Evolutionary conservation across 2,797 vertebrate species (phyloP).

Genomic region (Coccyzus lansbergi): DNA sequence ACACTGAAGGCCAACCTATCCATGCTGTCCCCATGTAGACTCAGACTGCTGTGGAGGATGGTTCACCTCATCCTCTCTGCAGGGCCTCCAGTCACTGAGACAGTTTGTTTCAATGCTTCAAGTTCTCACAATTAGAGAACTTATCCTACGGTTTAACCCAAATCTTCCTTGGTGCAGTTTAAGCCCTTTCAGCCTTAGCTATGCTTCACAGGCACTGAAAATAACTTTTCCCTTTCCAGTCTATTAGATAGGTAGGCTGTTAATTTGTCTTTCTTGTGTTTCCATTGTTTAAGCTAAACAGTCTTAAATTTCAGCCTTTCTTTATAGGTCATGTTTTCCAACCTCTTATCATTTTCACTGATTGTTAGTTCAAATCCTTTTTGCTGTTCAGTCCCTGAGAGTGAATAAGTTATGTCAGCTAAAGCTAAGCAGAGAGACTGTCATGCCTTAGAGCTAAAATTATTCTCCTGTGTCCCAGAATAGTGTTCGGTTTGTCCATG

Average conservation of each 20-base stretch:
- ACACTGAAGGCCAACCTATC: not conserved
- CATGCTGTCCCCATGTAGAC: not conserved
- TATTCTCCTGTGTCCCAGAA: not conserved
- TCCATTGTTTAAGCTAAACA: constrained; percentile 18
- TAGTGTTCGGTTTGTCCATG: not conserved
- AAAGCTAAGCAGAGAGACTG: not conserved
- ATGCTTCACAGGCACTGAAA: not conserved
- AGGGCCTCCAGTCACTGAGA: fast-evolving
- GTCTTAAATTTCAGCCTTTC: not conserved
- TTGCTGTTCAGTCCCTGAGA: not conserved
- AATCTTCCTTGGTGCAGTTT: not conserved
- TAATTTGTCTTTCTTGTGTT: constrained; percentile 23
- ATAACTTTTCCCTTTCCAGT: not conserved
- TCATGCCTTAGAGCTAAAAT: not conserved
- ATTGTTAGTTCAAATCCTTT: not conserved
- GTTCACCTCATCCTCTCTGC: not conserved
- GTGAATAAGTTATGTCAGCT: fast-evolving
- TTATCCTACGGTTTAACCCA: not conserved
- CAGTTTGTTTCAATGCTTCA: not conserved
- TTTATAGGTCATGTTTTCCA: not conserved
- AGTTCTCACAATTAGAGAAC: not conserved
- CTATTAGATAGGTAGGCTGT: not conserved
- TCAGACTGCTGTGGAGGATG: not conserved
- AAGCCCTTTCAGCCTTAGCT: constrained; percentile 28
- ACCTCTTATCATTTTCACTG: not conserved